Base-by-base conservation (phyloP, 2,113 vertebrate genomes). In the Lontra canadensis region DNA sequence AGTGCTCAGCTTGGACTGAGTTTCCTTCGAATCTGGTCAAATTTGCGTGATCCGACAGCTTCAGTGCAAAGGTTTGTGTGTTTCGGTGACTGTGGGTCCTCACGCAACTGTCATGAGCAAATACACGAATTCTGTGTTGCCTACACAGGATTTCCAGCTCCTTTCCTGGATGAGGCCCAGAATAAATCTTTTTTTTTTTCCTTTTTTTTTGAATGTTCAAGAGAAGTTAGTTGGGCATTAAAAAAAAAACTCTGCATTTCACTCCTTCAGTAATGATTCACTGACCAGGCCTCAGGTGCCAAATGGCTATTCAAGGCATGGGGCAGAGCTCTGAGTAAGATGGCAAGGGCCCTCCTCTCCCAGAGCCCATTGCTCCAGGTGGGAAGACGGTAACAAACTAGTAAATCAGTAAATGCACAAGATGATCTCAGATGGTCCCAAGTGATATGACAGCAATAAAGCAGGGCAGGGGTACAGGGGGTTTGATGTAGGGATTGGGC, bases 211-310 rank as follows among this genome's bases (percentile, higher is more conserved):
- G 5, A 84, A 65, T 71, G 31, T 80, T 71, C 87, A 39, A 83
- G 26, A 85, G 73, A 81, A 83, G 26, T 84, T 69, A 84, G 34
- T 93, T 78, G 73, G 49, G 69, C 65, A 71, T 93, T 63, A 52
- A 86, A 95, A 59, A 89, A 61, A 89, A 81, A 63, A 49, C n/a
- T 9, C 57, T 90, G 42, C 17, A 85, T 52, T 82, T 95, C 29
- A 59, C 31, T 73, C 44, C 44, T 49, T 94, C 34, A 86, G 8
- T 52, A 85, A 83, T 91, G 89, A 97, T 91, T 95, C 89, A 90
- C 73, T 79, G 65, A 93, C 55, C 9, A 69, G 25, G 17, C 14
- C 20, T 52, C 9, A 55, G 1, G 67, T 93, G 86, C 18, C 94
- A 88, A 47, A 85, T 8, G 36, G 34, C 34, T 11, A 9, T 65